These are phyloP conservation scores for Scelioninae gen. 2 DNA, from an alignment of 2,888 invertebrate species.

Conservation along the genomic window DNA sequence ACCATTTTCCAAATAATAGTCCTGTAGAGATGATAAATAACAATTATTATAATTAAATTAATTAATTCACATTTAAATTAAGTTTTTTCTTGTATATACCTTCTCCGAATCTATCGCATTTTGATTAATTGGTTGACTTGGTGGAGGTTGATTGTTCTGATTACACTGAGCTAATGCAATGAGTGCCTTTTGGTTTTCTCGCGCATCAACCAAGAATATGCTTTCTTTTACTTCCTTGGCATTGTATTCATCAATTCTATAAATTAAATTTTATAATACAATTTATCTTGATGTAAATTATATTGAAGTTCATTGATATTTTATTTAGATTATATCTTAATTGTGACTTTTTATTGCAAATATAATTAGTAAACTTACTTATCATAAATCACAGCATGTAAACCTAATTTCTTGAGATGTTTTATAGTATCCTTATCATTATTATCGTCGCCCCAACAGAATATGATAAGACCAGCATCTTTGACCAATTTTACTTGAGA, in stretches of 20 bases:
- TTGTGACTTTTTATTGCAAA: neutral
- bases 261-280: conserved; percentile 34
- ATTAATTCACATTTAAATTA: too few species aligned
- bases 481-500: conserved; percentile 87
- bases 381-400: conserved; percentile 98
- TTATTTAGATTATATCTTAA: too few species aligned
- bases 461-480: conserved; percentile 89
- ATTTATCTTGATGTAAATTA: too few species aligned
- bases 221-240: conserved; percentile 87
- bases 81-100: too few species aligned
- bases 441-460: conserved; percentile 98
- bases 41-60: too few species aligned
- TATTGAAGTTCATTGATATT: too few species aligned
- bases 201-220: conserved; percentile 87
- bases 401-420: conserved; percentile 89
- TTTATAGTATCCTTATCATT: conserved; percentile 91
- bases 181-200: conserved; percentile 83
- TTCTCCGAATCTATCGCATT: conserved; percentile 64
- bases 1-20: conserved; percentile 73
- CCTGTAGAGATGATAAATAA: conserved; percentile 64
- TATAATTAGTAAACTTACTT: conserved; percentile 77
- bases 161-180: conserved; percentile 76
- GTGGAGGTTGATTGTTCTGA: conserved; percentile 66
- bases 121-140: conserved; percentile 47
- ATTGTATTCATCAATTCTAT: conserved; percentile 83